Evolutionary conservation across 2,888 invertebrate genomes (phyloP), one percentile per base, ranked within the genome.

Genomic region (Sialis lutaria): DNA sequence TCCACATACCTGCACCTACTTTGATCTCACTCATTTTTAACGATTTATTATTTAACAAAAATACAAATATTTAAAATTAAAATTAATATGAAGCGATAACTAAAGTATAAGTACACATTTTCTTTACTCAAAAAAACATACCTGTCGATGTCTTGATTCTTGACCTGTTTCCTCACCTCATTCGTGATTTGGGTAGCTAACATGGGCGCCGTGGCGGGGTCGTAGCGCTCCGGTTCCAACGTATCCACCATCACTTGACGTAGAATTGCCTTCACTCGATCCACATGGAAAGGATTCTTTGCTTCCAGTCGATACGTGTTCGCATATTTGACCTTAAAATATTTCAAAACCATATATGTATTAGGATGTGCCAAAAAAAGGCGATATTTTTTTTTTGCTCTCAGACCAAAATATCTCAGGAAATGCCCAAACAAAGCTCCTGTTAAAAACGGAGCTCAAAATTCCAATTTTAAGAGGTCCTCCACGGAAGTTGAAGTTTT

Each of bases 121-220:
- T 31, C 7, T 10, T 10, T 12, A 31, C 8, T 10, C n/a, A 35
- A n/a, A 6, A 31, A 2, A 5, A 33, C 10, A 8, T 57, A 73
- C 82, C 83, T 77, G 60, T 82, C 79, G 60, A 73, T 82, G 50
- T 77, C 70, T 57, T 79, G 69, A 59, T 73, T 75, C 61, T 78
- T 77, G 10, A 82, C 68, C 50, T 70, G 69, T 33, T 67, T 65
- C 33, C 75, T 70, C 50, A 83, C 75, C 42, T 70, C 73, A 50
- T 70, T 69, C 0, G 79, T 71, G 50, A 80, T 64, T 54, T 64
- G 68, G 53, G 64, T 70, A 6, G 75, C 67, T 50, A 77, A 69
- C 45, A 73, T 63, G 2, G 75, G 69, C 40, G 74, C 72, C 43
- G 73, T 68, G 8, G 67, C 62, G 43, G 75, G 68, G 53, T 81